A percentile compares a stretch with the other conserved stretches of the same genome.
phyloP scores from a whole-genome alignment of 2,888 invertebrate genomes.

The Blera fallax region DNA sequence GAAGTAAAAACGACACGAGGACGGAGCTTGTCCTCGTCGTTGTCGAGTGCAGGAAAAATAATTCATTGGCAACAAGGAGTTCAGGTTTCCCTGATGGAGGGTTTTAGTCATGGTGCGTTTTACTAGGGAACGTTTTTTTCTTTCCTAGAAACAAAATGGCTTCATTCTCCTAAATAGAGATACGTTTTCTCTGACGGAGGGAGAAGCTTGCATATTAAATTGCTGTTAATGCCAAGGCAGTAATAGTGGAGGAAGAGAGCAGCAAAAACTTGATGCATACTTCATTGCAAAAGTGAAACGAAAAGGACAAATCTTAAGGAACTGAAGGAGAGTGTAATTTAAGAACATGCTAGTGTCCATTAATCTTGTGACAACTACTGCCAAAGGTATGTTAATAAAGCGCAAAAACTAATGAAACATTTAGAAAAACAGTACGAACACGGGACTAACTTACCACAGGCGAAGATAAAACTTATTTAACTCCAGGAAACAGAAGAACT shows the following conservation, averaged over 20 bases:
- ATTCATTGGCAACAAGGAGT: conserved; percentile 20
- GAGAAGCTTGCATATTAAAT: background rate
- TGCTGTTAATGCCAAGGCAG: background rate
- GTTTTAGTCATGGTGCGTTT: background rate
- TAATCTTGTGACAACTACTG: background rate
- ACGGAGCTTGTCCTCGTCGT: background rate
- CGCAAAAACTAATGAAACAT: background rate
- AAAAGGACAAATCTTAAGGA: background rate
- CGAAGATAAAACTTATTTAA: background rate
- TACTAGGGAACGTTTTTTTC: background rate
- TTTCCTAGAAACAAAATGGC: background rate
- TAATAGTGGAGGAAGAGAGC: background rate
- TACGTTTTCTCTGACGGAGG: background rate
- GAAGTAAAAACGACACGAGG: conserved; percentile 33
- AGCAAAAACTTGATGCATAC: background rate
- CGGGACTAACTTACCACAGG: background rate
- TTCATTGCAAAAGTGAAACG: background rate
- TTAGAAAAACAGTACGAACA: background rate
- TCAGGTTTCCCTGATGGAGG: background rate
- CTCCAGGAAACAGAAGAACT: too few relatives aligned
- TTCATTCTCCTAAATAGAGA: background rate
- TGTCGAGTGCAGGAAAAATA: conserved; percentile 35
- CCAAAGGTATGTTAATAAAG: background rate
- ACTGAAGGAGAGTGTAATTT: background rate
- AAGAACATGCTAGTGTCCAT: background rate